Conservation (phyloP, 2,113 vertebrate genomes). For the Myiozetetes cayanensis region DNA sequence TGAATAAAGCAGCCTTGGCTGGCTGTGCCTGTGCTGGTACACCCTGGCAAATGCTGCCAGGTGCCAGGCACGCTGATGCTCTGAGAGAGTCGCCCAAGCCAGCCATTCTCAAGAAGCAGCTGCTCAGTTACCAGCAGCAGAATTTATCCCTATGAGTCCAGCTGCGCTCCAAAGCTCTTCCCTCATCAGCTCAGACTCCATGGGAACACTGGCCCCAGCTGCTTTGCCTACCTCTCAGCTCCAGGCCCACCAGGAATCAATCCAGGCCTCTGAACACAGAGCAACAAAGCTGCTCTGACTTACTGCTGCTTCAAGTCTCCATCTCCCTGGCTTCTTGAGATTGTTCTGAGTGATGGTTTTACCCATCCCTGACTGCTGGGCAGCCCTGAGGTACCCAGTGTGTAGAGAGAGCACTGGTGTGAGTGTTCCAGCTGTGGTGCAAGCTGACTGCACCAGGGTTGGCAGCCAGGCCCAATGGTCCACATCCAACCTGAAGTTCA, state of each 20-base stretch:
- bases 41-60: neutral
- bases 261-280: neutral
- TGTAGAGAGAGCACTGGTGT: neutral
- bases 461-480: neutral
- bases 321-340: neutral
- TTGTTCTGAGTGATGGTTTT: neutral
- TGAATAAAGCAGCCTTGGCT: neutral
- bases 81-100: neutral
- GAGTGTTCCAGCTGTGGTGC: neutral
- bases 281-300: neutral
- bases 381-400: neutral
- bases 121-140: neutral
- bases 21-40: neutral
- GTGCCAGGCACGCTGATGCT: neutral
- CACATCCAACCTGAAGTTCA: neutral
- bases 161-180: neutral
- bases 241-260: neutral
- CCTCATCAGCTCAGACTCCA: neutral
- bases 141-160: neutral
- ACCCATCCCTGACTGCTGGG: neutral
- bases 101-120: neutral
- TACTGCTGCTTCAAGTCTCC: neutral
- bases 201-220: fast-evolving
- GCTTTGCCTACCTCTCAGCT: neutral
- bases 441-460: neutral